Base-by-base conservation (phyloP, 1,140 invertebrate genomes). In the Elysia chlorotica region DNA sequence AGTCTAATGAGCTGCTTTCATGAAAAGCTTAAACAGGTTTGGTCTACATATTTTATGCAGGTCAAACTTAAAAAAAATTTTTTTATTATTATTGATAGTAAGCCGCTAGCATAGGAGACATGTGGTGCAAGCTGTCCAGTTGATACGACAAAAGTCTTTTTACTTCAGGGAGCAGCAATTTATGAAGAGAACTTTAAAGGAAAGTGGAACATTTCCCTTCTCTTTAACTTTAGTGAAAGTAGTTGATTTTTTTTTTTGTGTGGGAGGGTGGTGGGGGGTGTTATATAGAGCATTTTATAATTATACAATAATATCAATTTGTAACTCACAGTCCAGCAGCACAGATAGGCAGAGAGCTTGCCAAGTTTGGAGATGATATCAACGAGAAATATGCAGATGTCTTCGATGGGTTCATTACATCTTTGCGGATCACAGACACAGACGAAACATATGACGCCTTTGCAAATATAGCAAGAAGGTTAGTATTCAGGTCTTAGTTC, bases 311-410 rank as follows among this genome's bases (percentile, higher is more conserved):
- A 19, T 10, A 31, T 19, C 33, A 17, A 35, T 53, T 67, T 63
- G 59, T 57, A 48, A 21, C 59, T 80, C 81, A 48, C 74, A 85
- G 83, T 38, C 78, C 77, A 59, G 75, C 80, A 25, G 77, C 83
- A 38, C 75, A 81, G 54, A 82, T 85, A 54, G 84, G 84, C 10
- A 57, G 84, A 35, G 83, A 84, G 57, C 71, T 85, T 62, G 84
- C 84, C 5, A 76, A 70, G 30, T 83, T 85, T 19, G 84, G 84
- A 33, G 84, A 85, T 74, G 82, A 83, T 41, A 82, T 85, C 61
- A 83, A 84, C 65, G 72, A 72, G 38, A 73, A 78, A 71, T 84
- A 83, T 73, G 71, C 78, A 35, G 73, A 81, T 67, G 76, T 76
- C 30, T 84, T 85, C 66, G 75, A 76, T 63, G 67, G 71, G 4